Percentiles rank a stretch among this genome's conserved stretches.
phyloP scores from a whole-genome alignment of 2,888 invertebrate genomes.

The Andrena minutula region DNA sequence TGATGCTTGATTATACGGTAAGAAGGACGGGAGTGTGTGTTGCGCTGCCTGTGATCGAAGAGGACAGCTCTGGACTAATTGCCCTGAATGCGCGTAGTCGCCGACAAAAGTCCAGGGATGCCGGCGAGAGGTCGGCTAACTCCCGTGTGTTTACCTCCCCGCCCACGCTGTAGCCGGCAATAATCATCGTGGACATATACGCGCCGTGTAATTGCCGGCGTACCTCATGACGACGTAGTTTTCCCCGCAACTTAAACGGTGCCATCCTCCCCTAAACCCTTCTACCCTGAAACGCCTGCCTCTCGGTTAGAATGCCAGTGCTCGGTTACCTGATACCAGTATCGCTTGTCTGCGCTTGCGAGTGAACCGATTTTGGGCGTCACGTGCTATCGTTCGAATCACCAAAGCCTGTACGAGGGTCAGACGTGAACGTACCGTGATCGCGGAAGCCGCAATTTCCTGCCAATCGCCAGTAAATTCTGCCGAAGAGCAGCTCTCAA shows the following conservation, averaged over 20 bases:
- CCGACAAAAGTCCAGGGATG: conserved; percentile 50
- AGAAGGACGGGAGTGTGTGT: conserved; percentile 54
- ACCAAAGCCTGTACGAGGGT: not conserved
- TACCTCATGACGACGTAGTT: conserved; percentile 18
- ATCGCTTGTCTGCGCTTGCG: not conserved
- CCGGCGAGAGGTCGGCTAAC: conserved; percentile 11
- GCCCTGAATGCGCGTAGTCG: conserved; percentile 48
- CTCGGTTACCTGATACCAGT: not conserved
- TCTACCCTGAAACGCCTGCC: not conserved
- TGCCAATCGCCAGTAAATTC: not conserved
- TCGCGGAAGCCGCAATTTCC: not conserved
- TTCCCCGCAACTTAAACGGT: conserved; percentile 19
- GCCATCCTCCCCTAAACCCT: not conserved
- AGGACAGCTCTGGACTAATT: conserved; percentile 56
- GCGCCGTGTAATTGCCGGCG: conserved; percentile 24
- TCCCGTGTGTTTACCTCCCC: conserved; percentile 38
- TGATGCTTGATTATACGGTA: conserved; percentile 49
- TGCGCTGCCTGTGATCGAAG: conserved; percentile 37
- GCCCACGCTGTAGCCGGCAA: conserved; percentile 35
- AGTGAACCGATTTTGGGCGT: not conserved
- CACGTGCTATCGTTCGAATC: not conserved
- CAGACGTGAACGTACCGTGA: not conserved
- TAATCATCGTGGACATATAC: conserved; percentile 34
- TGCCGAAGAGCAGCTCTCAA: not conserved
- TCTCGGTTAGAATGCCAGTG: not conserved